Percentiles rank a stretch among this genome's conserved stretches.
phyloP scores from a whole-genome alignment of 37 sponge, comb jelly and placozoan species.

The Mnemiopsis leidyi region DNA sequence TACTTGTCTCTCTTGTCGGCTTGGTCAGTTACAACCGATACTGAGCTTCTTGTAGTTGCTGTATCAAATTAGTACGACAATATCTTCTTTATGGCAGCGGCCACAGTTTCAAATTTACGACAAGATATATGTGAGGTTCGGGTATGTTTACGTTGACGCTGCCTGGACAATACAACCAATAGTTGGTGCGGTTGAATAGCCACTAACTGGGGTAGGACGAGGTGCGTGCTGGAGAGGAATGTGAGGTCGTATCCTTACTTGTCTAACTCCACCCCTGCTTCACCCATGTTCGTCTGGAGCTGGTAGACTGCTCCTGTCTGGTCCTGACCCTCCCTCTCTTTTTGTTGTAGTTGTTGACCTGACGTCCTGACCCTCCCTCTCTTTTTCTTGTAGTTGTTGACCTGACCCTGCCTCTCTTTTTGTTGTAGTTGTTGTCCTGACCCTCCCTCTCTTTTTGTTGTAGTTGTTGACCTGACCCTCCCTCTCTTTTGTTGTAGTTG shows the following conservation, averaged over 20 bases:
- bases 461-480: too few species aligned
- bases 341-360: too few species aligned
- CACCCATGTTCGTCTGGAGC: not conserved
- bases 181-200: not conserved
- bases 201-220: not conserved
- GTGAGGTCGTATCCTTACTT: not conserved
- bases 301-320: not conserved
- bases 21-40: not conserved
- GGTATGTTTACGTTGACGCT: not conserved
- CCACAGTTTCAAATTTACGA: not conserved
- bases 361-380: too few species aligned
- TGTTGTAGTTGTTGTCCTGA: too few species aligned
- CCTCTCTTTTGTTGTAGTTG: too few species aligned
- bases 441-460: too few species aligned
- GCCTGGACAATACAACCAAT: not conserved
- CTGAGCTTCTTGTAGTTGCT: not conserved
- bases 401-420: too few species aligned
- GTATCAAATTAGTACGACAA: not conserved
- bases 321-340: not conserved
- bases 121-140: not conserved
- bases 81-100: not conserved
- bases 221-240: not conserved
- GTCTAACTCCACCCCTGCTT: not conserved
- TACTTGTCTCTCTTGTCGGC: not conserved
- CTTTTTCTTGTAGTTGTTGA: too few species aligned